Conservation (phyloP, 2,888 invertebrate genomes). For the Orchestes rusci region DNA sequence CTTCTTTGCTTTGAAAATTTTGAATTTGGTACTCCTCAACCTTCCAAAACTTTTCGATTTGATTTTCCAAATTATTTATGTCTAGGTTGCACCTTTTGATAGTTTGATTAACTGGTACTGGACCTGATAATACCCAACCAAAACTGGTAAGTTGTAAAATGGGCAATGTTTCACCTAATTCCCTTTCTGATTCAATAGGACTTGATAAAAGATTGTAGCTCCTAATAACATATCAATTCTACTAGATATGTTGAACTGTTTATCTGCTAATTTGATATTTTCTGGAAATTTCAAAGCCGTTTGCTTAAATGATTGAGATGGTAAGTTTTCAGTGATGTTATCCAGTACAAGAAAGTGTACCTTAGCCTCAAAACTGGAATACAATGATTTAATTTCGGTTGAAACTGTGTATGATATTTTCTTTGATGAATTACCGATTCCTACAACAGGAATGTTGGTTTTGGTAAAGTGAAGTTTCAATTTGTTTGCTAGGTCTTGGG, state of each 20-base stretch:
- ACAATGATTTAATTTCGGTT: conserved; percentile 2
- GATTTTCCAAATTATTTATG: conserved; percentile 1
- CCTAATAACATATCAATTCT: conserved; percentile 3
- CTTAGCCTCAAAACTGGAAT: neutral
- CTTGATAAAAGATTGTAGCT: conserved; percentile 4
- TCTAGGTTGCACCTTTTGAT: neutral
- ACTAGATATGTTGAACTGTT: neutral
- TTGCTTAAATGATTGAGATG: neutral
- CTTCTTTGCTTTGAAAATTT: conserved; percentile 3
- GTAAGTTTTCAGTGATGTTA: conserved; percentile 2
- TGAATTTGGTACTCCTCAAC: conserved; percentile 3
- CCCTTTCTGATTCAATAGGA: neutral
- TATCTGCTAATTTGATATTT: conserved; percentile 1
- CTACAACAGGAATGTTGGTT: conserved; percentile 3
- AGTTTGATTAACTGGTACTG: neutral
- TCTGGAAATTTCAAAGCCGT: conserved; percentile 1
- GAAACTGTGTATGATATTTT: neutral
- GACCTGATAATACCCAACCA: conserved; percentile 5
- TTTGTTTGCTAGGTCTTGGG: neutral
- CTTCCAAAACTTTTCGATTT: conserved; percentile 5
- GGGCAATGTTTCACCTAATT: conserved; percentile 1
- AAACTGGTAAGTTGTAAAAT: conserved; percentile 2
- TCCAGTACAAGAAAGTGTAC: neutral
- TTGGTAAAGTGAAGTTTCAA: neutral
- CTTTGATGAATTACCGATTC: neutral